phyloP scores from a whole-genome alignment of 2,113 vertebrate species.

The Pollimyrus isidori region DNA sequence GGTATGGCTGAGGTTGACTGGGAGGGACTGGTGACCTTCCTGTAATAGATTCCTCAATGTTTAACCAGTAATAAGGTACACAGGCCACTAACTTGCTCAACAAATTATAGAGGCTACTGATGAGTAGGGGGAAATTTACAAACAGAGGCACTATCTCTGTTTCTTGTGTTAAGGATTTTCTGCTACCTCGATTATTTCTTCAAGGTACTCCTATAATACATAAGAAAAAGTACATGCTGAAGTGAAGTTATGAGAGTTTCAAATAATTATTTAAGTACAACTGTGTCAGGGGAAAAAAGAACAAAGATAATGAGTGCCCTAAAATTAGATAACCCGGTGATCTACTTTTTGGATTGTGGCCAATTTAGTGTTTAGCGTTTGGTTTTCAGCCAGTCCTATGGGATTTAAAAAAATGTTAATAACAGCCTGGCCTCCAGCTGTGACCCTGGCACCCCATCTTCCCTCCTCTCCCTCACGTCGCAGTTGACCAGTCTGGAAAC shows the following conservation, averaged over 20 bases:
- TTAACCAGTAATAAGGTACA: background rate
- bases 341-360: background rate
- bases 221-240: background rate
- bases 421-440: background rate
- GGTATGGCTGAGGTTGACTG: background rate
- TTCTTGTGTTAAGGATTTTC: background rate
- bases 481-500: constrained; percentile 4
- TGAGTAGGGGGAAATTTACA: background rate
- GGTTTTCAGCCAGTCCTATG: background rate
- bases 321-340: background rate
- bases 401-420: background rate
- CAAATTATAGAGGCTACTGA: background rate
- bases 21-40: background rate
- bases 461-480: background rate
- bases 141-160: background rate
- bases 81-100: background rate
- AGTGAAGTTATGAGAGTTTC: background rate
- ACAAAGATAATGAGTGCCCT: background rate
- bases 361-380: background rate
- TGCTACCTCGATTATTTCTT: background rate
- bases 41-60: background rate
- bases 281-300: background rate
- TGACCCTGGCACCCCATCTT: background rate
- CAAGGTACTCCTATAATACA: background rate
- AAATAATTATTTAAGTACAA: background rate